Percentiles rank a stretch among this genome's conserved stretches.
phyloP scores from a whole-genome alignment of 2,888 invertebrate genomes.

The Spilarctia lutea region DNA sequence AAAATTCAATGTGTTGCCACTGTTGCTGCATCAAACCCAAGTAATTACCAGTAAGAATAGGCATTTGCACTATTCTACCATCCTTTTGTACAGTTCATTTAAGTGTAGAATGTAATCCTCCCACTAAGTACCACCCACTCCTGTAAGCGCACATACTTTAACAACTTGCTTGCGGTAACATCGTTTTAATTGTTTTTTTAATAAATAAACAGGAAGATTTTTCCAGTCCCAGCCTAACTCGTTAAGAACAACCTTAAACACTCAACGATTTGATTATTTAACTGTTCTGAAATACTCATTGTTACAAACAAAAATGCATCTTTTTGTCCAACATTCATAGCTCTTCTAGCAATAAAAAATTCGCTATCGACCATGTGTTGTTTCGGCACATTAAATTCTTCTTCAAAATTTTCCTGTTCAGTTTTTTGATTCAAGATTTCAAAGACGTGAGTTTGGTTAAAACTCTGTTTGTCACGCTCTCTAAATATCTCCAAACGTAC shows the following conservation, averaged over 20 bases:
- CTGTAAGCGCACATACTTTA: slow-evolving; percentile 54
- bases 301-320: background rate
- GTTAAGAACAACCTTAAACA: slow-evolving; percentile 28
- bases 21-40: slow-evolving; percentile 47
- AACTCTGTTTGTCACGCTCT: no score
- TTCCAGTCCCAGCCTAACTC: slow-evolving; percentile 36
- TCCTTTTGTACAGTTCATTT: slow-evolving; percentile 22
- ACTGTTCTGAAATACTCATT: no score
- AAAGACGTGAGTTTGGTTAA: slow-evolving; percentile 34
- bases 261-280: background rate
- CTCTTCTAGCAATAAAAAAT: slow-evolving; percentile 26
- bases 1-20: slow-evolving; percentile 47
- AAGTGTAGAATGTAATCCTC: background rate
- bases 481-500: no score
- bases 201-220: slow-evolving; percentile 41
- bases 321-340: slow-evolving; percentile 32
- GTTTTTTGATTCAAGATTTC: background rate
- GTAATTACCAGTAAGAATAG: slow-evolving; percentile 43
- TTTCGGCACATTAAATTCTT: background rate
- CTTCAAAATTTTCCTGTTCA: background rate
- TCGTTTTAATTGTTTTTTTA: slow-evolving; percentile 41
- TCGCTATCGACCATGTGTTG: slow-evolving; percentile 30
- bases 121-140: no score
- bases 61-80: slow-evolving; percentile 41
- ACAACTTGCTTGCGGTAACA: slow-evolving; percentile 46